A percentile compares a stretch with the other conserved stretches of the same genome.
Evolutionary conservation across 2,888 invertebrate genomes (phyloP).

Genomic region (Drosophila paracracens): DNA sequence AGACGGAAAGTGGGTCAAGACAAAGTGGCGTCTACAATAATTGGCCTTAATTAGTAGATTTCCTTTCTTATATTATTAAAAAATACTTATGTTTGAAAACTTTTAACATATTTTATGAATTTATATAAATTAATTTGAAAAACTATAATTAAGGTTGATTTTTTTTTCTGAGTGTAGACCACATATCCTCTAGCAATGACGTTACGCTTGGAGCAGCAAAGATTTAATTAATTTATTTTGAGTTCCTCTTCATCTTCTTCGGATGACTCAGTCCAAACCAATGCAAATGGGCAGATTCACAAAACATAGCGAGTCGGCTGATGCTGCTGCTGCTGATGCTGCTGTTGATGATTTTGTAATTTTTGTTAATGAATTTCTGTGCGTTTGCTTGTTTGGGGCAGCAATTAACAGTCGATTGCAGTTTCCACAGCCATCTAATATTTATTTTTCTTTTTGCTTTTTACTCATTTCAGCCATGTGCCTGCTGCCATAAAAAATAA

Average conservation of each 20-base stretch:
- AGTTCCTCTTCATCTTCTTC: constrained; percentile 2
- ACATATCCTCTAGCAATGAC: constrained; percentile 16
- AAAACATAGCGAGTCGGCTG: constrained; percentile 8
- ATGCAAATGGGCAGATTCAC: constrained; percentile 33
- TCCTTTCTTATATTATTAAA: not conserved
- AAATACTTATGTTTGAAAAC: not conserved
- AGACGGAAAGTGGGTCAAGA: constrained; percentile 43
- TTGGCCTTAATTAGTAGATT: not conserved
- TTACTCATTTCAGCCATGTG: constrained; percentile 66
- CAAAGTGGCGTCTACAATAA: constrained; percentile 20
- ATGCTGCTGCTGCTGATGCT: constrained; percentile 10
- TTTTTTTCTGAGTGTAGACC: constrained; percentile 16
- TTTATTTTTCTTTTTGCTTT: constrained; percentile 22
- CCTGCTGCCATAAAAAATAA: constrained; percentile 69
- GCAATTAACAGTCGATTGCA: constrained; percentile 45
- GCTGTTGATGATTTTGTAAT: constrained; percentile 53
- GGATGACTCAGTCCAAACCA: constrained; percentile 46
- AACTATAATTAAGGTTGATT: not conserved
- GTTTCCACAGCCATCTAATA: constrained; percentile 48
- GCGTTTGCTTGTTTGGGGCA: constrained; percentile 23
- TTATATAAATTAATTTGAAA: not conserved
- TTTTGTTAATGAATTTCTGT: constrained; percentile 50
- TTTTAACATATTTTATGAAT: not conserved
- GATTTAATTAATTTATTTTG: constrained; percentile 3
- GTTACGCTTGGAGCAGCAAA: constrained; percentile 27